phyloP scores from a whole-genome alignment of 2,888 invertebrate species.

The Cacoxenus indagator region DNA sequence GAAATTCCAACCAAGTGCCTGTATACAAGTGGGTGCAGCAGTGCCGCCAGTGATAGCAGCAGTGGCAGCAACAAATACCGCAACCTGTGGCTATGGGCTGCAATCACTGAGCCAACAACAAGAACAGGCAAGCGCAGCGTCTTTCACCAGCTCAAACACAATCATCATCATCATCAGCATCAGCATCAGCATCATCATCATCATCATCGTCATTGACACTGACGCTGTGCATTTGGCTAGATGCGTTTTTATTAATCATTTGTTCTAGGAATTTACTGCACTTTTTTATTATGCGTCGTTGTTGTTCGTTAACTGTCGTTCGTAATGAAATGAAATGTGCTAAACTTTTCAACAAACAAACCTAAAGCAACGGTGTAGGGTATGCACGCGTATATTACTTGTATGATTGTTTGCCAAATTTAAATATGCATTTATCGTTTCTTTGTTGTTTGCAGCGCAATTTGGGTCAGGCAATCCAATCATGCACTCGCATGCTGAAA shows the following conservation, averaged over 20 bases:
- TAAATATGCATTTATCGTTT: constrained; percentile 48
- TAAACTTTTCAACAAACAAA: constrained; percentile 57
- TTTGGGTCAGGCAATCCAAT: constrained; percentile 63
- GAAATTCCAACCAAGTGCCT: constrained; percentile 54
- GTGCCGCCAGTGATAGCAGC: constrained; percentile 18
- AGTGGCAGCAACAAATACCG: background rate
- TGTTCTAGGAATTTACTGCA: constrained; percentile 61
- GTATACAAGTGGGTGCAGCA: constrained; percentile 60
- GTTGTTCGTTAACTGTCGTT: constrained; percentile 21
- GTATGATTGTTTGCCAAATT: constrained; percentile 56
- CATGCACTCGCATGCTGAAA: constrained; percentile 57
- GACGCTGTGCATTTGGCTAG: background rate
- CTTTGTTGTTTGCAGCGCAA: constrained; percentile 53
- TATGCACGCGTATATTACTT: background rate
- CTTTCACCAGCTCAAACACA: constrained; percentile 18
- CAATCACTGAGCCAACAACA: constrained; percentile 13
- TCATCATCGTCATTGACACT: background rate
- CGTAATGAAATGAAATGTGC: constrained; percentile 45
- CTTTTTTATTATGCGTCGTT: constrained; percentile 50
- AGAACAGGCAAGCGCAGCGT: background rate
- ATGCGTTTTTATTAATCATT: constrained; percentile 56
- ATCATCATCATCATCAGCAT: background rate
- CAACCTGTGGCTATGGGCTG: no score
- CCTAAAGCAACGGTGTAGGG: background rate
- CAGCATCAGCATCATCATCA: background rate